A percentile compares a stretch with the other conserved stretches of the same genome.
Evolutionary conservation across 2,797 vertebrate species (phyloP).

Genomic region (Coccyzus lansbergi): DNA sequence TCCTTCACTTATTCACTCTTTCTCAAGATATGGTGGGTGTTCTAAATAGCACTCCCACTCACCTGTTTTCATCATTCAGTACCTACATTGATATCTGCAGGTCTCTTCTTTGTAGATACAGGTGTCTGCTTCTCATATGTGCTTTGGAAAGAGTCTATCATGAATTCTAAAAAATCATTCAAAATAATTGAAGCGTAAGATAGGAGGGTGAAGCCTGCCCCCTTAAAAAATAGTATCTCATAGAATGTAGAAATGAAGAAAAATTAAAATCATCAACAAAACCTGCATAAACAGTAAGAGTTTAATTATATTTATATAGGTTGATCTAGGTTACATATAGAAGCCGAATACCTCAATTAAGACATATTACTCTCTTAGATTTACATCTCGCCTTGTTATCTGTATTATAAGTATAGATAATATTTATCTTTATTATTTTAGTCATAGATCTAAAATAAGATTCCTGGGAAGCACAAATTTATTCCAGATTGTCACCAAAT

Average conservation of each 20-base stretch:
- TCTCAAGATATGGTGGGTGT: neutral
- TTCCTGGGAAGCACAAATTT: neutral
- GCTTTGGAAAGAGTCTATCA: neutral
- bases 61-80: neutral
- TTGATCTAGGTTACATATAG: neutral
- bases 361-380: neutral
- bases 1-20: neutral
- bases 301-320: neutral
- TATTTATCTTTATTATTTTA: neutral
- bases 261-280: neutral
- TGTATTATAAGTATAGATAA: neutral
- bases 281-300: neutral
- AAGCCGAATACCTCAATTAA: neutral
- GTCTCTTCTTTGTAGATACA: neutral
- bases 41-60: neutral
- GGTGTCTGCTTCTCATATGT: neutral
- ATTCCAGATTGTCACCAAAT: neutral
- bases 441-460: neutral
- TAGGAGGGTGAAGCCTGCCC: neutral
- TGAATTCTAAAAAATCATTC: neutral
- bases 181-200: neutral
- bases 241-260: neutral
- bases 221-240: neutral
- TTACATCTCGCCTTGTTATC: neutral
- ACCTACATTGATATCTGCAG: neutral